Conservation (phyloP, 2,888 invertebrate species). For the Hartigia nigra region DNA sequence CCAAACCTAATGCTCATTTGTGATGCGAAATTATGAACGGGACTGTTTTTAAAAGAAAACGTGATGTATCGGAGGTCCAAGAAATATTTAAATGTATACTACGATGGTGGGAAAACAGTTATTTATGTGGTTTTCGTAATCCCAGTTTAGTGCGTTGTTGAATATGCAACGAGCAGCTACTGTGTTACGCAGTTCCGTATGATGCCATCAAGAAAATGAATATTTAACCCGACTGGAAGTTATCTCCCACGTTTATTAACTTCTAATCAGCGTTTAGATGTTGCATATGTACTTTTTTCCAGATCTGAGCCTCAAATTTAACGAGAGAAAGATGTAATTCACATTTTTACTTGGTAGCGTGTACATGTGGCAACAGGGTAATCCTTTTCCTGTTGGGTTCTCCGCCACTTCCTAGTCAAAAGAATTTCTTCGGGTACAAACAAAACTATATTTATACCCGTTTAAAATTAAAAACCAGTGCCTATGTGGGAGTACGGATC, state of each 20-base stretch:
- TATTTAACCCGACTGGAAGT: conserved; percentile 30
- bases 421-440: conserved; percentile 41
- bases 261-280: neutral
- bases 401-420: conserved; percentile 63
- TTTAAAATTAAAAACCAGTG: neutral
- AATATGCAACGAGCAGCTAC: conserved; percentile 64
- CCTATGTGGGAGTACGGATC: neutral
- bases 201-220: conserved; percentile 53
- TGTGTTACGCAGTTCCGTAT: conserved; percentile 64
- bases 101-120: conserved; percentile 39
- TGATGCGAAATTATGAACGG: conserved; percentile 38
- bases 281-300: neutral
- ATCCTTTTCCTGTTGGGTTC: conserved; percentile 52
- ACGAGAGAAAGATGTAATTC: conserved; percentile 4
- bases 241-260: neutral
- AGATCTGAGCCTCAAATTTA: neutral
- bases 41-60: conserved; percentile 49
- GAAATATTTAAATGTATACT: conserved; percentile 44
- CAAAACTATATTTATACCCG: conserved; percentile 19
- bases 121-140: conserved; percentile 41
- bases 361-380: conserved; percentile 61
- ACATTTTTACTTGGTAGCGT: conserved; percentile 51
- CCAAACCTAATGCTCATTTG: conserved; percentile 55
- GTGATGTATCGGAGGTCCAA: conserved; percentile 22
- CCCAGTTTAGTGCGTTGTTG: conserved; percentile 61